phyloP scores from a whole-genome alignment of 2,113 vertebrate species.

The Amphiprion percula region DNA sequence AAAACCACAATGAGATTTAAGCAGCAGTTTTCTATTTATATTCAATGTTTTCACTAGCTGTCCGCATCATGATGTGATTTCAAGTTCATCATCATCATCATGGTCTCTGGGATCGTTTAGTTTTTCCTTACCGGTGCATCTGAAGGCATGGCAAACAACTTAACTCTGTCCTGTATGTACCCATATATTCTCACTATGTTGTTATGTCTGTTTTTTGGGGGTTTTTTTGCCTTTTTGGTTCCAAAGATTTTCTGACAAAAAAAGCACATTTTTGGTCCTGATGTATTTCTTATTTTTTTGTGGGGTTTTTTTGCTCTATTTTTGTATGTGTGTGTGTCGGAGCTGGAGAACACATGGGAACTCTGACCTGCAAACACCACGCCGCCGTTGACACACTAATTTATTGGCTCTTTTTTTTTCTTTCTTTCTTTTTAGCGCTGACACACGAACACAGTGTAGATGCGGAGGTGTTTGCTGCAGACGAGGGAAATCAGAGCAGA shows the following conservation, averaged over 20 bases:
- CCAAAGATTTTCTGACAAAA: conserved; percentile 82
- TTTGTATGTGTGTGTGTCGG: conserved; percentile 49
- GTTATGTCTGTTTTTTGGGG: conserved; percentile 70
- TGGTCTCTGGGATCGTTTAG: conserved; percentile 50
- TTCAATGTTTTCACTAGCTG: conserved; percentile 21
- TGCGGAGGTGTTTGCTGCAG: conserved; percentile 39
- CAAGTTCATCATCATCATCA: conserved; percentile 14
- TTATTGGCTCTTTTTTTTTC: conserved; percentile 8
- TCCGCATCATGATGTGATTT: conserved; percentile 44
- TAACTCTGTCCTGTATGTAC: conserved; percentile 56
- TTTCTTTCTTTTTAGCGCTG: background rate
- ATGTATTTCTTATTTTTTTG: conserved; percentile 69
- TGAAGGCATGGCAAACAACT: conserved; percentile 34
- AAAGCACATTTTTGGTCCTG: conserved; percentile 77
- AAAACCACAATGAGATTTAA: background rate
- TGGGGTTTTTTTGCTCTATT: conserved; percentile 21
- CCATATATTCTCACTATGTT: conserved; percentile 69
- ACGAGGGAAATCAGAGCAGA: conserved; percentile 44
- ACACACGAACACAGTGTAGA: background rate
- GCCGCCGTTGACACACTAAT: background rate
- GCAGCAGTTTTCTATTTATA: conserved; percentile 45
- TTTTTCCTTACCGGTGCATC: conserved; percentile 37
- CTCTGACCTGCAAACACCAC: too few species aligned
- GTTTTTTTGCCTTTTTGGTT: conserved; percentile 75
- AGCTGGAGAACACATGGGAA: conserved; percentile 9